phyloP scores from a whole-genome alignment of 2,888 invertebrate genomes.

The Orthosia gracilis region DNA sequence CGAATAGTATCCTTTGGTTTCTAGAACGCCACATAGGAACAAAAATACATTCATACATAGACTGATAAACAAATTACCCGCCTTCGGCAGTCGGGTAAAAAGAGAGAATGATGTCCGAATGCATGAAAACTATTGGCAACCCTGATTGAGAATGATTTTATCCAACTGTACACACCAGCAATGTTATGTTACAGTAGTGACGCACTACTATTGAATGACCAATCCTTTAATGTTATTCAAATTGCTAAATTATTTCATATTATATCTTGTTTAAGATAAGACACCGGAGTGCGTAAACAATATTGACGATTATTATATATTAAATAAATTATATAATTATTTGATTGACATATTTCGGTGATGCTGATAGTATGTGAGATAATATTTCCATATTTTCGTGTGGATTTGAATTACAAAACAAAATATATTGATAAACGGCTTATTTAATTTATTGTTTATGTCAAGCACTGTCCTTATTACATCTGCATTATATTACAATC shows the following conservation, averaged over 20 bases:
- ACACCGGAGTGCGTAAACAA: background rate
- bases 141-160: constrained; percentile 23
- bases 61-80: no score
- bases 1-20: no score
- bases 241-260: constrained; percentile 35
- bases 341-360: constrained; percentile 20
- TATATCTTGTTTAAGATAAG: constrained; percentile 36
- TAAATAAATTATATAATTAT: constrained; percentile 14
- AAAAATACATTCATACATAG: no score
- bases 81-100: no score
- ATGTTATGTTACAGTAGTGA: constrained; percentile 24
- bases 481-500: background rate
- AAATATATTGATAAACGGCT: background rate
- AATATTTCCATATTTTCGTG: background rate
- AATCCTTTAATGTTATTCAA: constrained; percentile 17
- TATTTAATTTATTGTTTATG: constrained; percentile 13
- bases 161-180: constrained; percentile 8
- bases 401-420: constrained; percentile 3
- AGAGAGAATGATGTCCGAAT: background rate
- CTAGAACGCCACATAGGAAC: no score
- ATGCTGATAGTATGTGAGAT: constrained; percentile 4
- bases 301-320: constrained; percentile 2
- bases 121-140: constrained; percentile 8
- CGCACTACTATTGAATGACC: constrained; percentile 22
- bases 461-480: background rate